A percentile compares a stretch with the other conserved stretches of the same genome.
Conservation (phyloP, 1,140 invertebrate species). For the Onthophagus taurus region DNA sequence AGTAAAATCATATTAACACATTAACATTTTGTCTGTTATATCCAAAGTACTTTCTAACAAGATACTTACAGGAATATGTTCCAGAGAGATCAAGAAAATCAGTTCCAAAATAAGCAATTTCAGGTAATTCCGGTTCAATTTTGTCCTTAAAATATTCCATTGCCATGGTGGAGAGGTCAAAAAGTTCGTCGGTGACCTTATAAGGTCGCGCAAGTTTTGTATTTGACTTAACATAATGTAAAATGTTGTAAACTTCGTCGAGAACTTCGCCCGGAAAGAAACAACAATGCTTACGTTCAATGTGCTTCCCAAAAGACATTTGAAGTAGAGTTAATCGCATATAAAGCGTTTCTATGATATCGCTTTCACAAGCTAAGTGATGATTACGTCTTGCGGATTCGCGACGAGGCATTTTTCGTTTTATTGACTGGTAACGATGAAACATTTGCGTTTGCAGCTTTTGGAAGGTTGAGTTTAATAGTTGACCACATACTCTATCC, state of each 20-base stretch:
- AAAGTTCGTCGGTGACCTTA: conserved; percentile 84
- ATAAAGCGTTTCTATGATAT: conserved; percentile 81
- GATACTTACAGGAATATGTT: conserved; percentile 53
- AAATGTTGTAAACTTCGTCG: conserved; percentile 53
- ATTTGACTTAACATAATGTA: conserved; percentile 73
- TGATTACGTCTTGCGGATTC: conserved; percentile 77
- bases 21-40: too few relatives aligned
- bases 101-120: conserved; percentile 76
- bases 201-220: conserved; percentile 71
- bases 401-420: conserved; percentile 79
- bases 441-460: conserved; percentile 69
- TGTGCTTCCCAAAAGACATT: conserved; percentile 87
- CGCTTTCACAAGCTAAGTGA: conserved; percentile 74
- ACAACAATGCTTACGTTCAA: conserved; percentile 80
- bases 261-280: conserved; percentile 80
- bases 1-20: too few relatives aligned
- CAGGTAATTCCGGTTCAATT: conserved; percentile 76
- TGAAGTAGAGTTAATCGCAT: conserved; percentile 78
- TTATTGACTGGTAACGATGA: conserved; percentile 71
- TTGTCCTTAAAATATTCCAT: conserved; percentile 90
- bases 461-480: conserved; percentile 75
- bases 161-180: conserved; percentile 84
- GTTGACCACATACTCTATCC: conserved; percentile 63
- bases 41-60: too few relatives aligned
- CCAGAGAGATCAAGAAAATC: conserved; percentile 67